Evolutionary conservation across 35 echinoderm and acorn worm species (phyloP).

Genomic region (Heliocidaris erythrogramma): DNA sequence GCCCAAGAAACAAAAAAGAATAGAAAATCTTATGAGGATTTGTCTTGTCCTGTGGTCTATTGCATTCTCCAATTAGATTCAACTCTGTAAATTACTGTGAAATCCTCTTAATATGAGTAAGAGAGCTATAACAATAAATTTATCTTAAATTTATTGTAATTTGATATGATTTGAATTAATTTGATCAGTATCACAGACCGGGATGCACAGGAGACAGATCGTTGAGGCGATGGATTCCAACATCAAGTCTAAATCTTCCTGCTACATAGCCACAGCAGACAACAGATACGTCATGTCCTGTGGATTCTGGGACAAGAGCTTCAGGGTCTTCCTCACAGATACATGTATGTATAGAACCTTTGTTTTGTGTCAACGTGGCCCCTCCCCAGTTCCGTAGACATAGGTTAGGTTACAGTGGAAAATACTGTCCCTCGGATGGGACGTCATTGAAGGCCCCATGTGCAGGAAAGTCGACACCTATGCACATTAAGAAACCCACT

Average conservation of each 20-base stretch:
- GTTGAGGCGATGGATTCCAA: conserved; percentile 93
- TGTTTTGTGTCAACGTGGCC: neutral
- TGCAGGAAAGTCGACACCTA: too few relatives aligned
- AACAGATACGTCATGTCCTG: conserved; percentile 96
- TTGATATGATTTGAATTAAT: neutral
- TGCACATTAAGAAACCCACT: too few relatives aligned
- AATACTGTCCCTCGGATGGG: too few relatives aligned
- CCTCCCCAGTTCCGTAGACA: neutral
- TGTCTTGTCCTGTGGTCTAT: too few relatives aligned
- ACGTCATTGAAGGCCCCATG: too few relatives aligned
- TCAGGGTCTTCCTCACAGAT: conserved; percentile 88
- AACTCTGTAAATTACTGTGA: too few relatives aligned
- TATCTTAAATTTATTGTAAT: neutral
- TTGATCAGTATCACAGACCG: conserved; percentile 75
- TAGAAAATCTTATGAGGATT: too few relatives aligned
- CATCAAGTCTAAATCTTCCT: conserved; percentile 84
- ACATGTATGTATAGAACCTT: conserved; percentile 70
- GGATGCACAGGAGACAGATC: conserved; percentile 91
- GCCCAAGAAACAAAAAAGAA: too few relatives aligned
- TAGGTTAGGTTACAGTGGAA: neutral
- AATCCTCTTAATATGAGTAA: too few relatives aligned
- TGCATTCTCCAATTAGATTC: neutral
- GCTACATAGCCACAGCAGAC: conserved; percentile 96
- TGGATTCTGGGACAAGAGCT: conserved; percentile 99
- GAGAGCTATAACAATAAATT: too few relatives aligned